Base-by-base conservation (phyloP, 2,797 vertebrate species). In the Tangara arthus region DNA sequence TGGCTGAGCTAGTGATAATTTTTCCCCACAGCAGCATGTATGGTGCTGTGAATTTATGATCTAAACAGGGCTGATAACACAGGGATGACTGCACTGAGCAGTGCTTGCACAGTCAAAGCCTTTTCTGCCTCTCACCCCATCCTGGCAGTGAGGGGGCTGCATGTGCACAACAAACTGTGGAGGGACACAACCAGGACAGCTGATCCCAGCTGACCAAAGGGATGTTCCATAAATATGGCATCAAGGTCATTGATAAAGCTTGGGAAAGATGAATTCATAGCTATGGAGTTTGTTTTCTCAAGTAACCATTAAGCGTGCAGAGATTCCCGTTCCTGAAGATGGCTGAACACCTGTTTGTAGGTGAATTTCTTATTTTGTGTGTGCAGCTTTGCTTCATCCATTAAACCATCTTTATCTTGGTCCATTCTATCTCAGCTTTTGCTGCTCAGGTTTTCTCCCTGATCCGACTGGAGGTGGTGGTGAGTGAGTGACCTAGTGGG, bases 391-490 rank as follows among this genome's bases (percentile, higher is more conserved):
- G 8, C 21, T 82, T 78, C 41, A 41, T 11, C 35, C 39, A 32
- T 34, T 53, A 61, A 76, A 44, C 11, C 55, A 13, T 34, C 15
- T 81, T 69, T 69, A 27, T 47, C 19, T 57, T 50, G 30, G 23
- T 26, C 7, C 14, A 15, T 0, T 2, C 4, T 20, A 68, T 63
- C 64, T 76, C 55, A 69, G 21, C 6, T 76, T 90, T 57, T 50
- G 23, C 6, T 59, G 11, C n/a, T 84, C 50, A 52, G 32, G 57
- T 87, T 87, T 82, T 34, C 30, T 61, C 8, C 30, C 11, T 68
- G 9, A 17, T 55, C 6, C 11, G 0, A 0, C 26, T 53, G 18
- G 3, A 8, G 3, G 3, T 42, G 39, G 6, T 72, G 16, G 11
- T 1, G 2, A 44, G 12, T 0, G 0, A 59, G 8, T 41, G 37